Base-by-base conservation (phyloP, 1,140 invertebrate genomes). In the Brevipalpus yothersi region DNA sequence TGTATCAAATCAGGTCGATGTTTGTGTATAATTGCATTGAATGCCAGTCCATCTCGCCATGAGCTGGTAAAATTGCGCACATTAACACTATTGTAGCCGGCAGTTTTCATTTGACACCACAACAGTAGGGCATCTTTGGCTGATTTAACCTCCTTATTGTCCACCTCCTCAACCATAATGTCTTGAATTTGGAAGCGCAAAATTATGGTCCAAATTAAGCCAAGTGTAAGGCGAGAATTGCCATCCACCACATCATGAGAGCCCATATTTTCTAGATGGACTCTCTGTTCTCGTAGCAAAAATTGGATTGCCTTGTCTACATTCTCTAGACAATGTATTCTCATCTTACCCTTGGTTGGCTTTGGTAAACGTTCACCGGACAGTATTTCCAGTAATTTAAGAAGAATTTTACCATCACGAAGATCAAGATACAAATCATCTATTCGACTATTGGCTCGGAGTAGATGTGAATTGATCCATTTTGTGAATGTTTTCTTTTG, bases 81-180 rank as follows among this genome's bases (percentile, higher is more conserved):
- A 72, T 99, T 99, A 10, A 99, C 95, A 72, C 98, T 98, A 66
- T 93, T 83, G 72, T 99, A 99, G 42, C 94, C 95, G 21, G 95
- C 95, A 10, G 95, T 99, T 75, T 99, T 99, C 92, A 99, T 99
- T 75, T 99, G 95, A 76, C 94, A 98, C 95, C 95, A 99, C 11
- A 98, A 75, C 7, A 99, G 74, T 51, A 99, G 72, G 1, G 93
- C 93, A 65, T 77, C 91, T 72, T 94, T 95, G 9, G 91, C 91
- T 19, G 88, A 93, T 73, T 91, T 91, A 0, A 90, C 95, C 72
- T 93, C 90, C 73, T 95, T 90, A 72, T 94, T 96, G 69, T 97
- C 93, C n/a, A 87, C 86, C 73, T 97, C 90, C 75, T 98, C 93
- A 67, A 98, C 93, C 47, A 92, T 97, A 65, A 99, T 98, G 70